phyloP scores from a whole-genome alignment of 2,797 vertebrate species.

The Coccyzus lansbergi region DNA sequence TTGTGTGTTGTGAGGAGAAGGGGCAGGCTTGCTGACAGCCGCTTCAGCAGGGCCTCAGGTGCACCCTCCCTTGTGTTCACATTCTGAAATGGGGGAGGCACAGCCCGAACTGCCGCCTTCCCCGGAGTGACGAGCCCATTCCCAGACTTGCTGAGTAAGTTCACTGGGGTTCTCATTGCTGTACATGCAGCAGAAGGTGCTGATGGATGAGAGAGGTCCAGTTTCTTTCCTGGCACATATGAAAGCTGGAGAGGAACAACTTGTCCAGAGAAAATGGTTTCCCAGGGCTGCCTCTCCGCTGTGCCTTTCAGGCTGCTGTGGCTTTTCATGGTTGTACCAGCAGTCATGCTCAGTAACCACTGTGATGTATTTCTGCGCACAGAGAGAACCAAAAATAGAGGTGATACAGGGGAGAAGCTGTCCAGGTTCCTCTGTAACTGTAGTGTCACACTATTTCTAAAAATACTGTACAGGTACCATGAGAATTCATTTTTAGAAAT shows the following conservation, averaged over 20 bases:
- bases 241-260: not conserved
- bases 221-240: not conserved
- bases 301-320: not conserved
- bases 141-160: not conserved
- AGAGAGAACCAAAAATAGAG: not conserved
- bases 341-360: not conserved
- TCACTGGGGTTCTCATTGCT: not conserved
- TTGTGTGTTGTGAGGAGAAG: not conserved
- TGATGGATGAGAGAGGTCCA: not conserved
- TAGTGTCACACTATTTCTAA: not conserved
- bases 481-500: not conserved
- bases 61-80: not conserved
- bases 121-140: not conserved
- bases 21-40: not conserved
- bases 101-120: not conserved
- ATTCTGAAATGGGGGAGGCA: not conserved
- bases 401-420: not conserved
- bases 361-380: not conserved
- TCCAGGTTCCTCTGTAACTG: not conserved
- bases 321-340: not conserved
- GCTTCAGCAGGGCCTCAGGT: not conserved
- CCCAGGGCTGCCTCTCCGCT: not conserved
- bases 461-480: not conserved
- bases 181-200: fast-evolving
- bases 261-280: not conserved